Evolutionary conservation across 1,140 invertebrate species (phyloP).

Genomic region (Rhizoglyphus robini): DNA sequence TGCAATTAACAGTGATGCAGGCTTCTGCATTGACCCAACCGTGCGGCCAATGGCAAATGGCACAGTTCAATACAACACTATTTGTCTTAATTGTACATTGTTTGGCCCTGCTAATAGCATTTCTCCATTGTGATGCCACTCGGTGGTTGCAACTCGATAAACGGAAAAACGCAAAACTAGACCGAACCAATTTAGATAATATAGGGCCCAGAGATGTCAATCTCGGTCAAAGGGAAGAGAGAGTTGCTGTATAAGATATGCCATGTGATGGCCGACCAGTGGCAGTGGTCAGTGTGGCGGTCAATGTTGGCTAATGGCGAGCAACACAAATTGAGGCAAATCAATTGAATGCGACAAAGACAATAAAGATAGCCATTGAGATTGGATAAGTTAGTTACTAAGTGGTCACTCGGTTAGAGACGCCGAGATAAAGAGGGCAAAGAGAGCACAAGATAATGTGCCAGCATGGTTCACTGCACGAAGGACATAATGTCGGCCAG

Average conservation of each 20-base stretch:
- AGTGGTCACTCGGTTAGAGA: neutral
- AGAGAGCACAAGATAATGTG: neutral
- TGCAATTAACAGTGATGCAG: conserved; percentile 4
- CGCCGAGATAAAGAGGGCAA: neutral
- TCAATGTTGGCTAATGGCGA: neutral
- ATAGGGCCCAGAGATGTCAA: neutral
- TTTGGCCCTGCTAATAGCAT: neutral
- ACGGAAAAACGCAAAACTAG: neutral
- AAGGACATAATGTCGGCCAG: neutral
- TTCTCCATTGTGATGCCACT: too few species aligned
- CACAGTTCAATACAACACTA: neutral
- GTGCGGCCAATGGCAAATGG: too few species aligned
- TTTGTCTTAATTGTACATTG: conserved; percentile 12
- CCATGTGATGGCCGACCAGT: neutral
- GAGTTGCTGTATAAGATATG: neutral
- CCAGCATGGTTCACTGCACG: neutral
- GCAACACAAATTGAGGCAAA: conserved; percentile 1
- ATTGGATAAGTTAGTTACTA: neutral
- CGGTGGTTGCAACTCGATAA: too few species aligned
- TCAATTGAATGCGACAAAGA: conserved; percentile 7
- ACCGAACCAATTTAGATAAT: conserved; percentile 13
- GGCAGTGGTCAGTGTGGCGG: neutral
- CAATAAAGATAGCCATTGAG: neutral
- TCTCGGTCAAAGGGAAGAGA: too few species aligned
- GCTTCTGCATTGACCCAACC: neutral